phyloP scores from a whole-genome alignment of 2,113 vertebrate genomes.

The Nicator chloris region DNA sequence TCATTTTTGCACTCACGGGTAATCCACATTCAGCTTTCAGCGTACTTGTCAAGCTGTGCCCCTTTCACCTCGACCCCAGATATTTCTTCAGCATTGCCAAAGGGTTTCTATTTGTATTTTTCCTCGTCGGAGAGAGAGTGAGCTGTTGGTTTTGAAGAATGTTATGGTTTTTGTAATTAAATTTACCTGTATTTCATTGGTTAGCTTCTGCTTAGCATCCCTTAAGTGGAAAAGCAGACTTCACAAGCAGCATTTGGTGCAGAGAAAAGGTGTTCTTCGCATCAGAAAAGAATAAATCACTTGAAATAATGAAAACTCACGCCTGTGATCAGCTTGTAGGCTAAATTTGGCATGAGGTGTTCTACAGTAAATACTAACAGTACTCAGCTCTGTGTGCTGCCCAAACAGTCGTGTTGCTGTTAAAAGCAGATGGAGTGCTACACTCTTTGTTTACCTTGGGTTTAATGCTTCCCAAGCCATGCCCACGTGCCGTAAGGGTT shows the following conservation, averaged over 20 bases:
- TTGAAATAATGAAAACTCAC: conserved; percentile 29
- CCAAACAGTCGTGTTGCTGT: neutral
- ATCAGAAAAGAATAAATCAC: conserved; percentile 55
- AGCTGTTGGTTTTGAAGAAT: conserved; percentile 31
- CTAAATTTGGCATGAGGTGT: conserved; percentile 21
- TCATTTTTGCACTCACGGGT: conserved; percentile 44
- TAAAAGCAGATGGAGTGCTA: neutral
- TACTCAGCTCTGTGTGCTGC: neutral
- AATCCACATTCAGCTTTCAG: conserved; percentile 57
- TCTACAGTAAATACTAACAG: conserved; percentile 36
- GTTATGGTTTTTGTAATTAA: conserved; percentile 53
- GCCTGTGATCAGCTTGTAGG: neutral
- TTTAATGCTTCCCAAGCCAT: neutral
- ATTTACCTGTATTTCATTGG: conserved; percentile 66
- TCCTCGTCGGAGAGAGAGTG: neutral
- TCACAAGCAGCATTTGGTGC: conserved; percentile 18
- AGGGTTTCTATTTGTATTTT: conserved; percentile 42
- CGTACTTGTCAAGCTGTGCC: conserved; percentile 36
- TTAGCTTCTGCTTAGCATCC: conserved; percentile 59
- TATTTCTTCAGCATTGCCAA: conserved; percentile 51
- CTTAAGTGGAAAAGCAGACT: conserved; percentile 51
- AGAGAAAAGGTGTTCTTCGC: neutral
- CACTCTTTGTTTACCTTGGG: neutral
- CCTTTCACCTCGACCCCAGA: conserved; percentile 37
- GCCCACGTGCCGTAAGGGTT: accelerated